Evolutionary conservation across 1,140 invertebrate genomes (phyloP), one percentile per base, ranked within the genome.

Genomic region (Lordiphosa mommai): DNA sequence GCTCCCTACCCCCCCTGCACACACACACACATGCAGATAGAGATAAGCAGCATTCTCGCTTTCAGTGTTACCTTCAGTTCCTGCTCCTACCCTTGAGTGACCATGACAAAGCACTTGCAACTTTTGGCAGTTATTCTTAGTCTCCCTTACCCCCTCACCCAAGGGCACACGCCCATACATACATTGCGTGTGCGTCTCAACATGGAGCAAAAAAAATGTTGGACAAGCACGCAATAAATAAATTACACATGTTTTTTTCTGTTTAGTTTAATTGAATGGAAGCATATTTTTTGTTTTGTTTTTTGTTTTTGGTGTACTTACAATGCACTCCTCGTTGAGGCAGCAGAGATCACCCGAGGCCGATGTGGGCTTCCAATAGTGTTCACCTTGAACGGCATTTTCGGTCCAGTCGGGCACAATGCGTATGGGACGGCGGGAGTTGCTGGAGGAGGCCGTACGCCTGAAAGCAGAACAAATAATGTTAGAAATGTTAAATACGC

Each of bases 321-420:
- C 97, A 90, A 94, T 93, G 88, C 97, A 98, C 76, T 97, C 95
- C 72, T 96, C 95, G 34, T 94, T 94, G 8, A 97, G 93, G 88
- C 98, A 97, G 89, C 97, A 98, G 85, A 96, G 95, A 88, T 98
- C 97, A 1, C 96, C 96, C 3, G 96, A 98, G 16, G 94, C 94
- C 4, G 94, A 94, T 3, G 95, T 96, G 32, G 94, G 93, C 51
- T 94, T 93, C 96, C 96, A 97, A 52, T 96, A 92, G 88, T 97
- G 96, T 88, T 96, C 96, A 1, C 94, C 95, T 88, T 95, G 95
- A 60, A 94, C 88, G 2, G 95, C 95, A 14, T 89, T 89, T 66
- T 95, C 93, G 32, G 92, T 92, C 95, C 95, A 96, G 88, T 96
- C 95, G 4, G 95, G 95, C 8, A 94, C 95, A 43, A 93, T 93